Base-by-base conservation (phyloP, 2,797 vertebrate species). In the Rhabdophis nuchalis region DNA sequence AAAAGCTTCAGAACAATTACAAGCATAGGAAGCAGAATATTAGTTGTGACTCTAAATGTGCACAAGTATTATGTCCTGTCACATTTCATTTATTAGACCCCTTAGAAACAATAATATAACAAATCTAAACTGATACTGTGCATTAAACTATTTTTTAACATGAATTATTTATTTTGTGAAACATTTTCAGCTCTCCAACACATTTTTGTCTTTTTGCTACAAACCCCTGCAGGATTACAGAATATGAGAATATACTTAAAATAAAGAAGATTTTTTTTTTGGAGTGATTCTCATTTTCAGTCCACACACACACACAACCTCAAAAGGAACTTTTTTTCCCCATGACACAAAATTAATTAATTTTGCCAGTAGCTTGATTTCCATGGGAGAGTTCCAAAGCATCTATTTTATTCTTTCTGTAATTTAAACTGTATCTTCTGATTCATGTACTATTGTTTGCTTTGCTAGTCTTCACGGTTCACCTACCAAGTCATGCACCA, bases 341-440 rank as follows among this genome's bases (percentile, higher is more conserved):
- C 88, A 93, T 90, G 18, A 87, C 5, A 92, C 82, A 93, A 95
- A 95, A 85, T 92, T 95, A 93, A 95, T 94, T 95, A 94, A 95
- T 95, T 96, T 96, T 96, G 72, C 86, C 93, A 85, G 32, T 91
- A 96, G 93, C 88, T 93, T 60, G 57, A 25, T 93, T 95, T 94
- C 93, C 88, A 58, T 91, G 72, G 36, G 92, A 93, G 41, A 85
- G 0, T 60, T 90, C 82, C 56, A 0, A 5, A n/a, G 72, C 88
- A 91, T 93, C 91, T 95, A 89, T 0, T 0, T 36, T 36, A 88
- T 52, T 46, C 27, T 91, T 95, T 94, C 85, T 92, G 61, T 91
- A 86, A 93, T 85, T 89, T 92, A 58, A 94, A 94, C 92, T 87
- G 89, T 92, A 94, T 93, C 86, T 88, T 85, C 82, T 6, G 89